These are phyloP conservation scores for Muscidifurax raptorellus DNA, from an alignment of 1,140 invertebrate species.

Conservation along the genomic window DNA sequence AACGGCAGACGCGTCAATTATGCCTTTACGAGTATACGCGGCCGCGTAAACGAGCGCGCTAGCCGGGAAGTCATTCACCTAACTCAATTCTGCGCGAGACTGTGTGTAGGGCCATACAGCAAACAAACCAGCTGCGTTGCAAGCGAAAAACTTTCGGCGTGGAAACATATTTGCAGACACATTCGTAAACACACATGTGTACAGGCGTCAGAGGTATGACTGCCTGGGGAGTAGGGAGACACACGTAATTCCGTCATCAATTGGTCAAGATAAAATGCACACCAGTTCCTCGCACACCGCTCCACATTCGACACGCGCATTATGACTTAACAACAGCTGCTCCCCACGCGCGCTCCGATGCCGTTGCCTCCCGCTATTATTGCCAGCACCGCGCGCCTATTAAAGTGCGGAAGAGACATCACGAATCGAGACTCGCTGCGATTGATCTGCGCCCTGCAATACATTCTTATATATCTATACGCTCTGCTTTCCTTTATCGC, in stretches of 20 bases:
- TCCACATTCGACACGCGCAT: slow-evolving; percentile 51
- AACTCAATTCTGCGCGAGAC: slow-evolving; percentile 26
- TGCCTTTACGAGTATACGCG: slow-evolving; percentile 26
- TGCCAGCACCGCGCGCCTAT: too few species aligned
- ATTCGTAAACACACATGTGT: too few species aligned
- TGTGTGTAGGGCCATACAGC: too few species aligned
- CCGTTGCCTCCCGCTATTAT: background rate
- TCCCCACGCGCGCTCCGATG: background rate
- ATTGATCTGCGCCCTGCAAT: background rate
- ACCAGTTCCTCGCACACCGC: slow-evolving; percentile 33
- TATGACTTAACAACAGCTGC: background rate
- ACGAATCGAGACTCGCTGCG: background rate
- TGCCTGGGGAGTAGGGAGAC: background rate
- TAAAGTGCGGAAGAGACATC: background rate
- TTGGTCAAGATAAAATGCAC: slow-evolving; percentile 62
- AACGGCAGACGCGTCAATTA: slow-evolving; percentile 55
- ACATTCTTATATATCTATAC: background rate
- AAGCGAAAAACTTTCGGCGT: background rate
- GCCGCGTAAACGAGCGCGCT: slow-evolving; percentile 52
- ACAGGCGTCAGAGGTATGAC: too few species aligned
- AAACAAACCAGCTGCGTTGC: too few species aligned
- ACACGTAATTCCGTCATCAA: slow-evolving; percentile 56
- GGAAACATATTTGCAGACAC: background rate
- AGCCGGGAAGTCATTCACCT: slow-evolving; percentile 63
- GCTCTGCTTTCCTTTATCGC: background rate